Evolutionary conservation across 2,888 invertebrate species (phyloP), one percentile per base, ranked within the genome.

Genomic region (Erynnis tages): DNA sequence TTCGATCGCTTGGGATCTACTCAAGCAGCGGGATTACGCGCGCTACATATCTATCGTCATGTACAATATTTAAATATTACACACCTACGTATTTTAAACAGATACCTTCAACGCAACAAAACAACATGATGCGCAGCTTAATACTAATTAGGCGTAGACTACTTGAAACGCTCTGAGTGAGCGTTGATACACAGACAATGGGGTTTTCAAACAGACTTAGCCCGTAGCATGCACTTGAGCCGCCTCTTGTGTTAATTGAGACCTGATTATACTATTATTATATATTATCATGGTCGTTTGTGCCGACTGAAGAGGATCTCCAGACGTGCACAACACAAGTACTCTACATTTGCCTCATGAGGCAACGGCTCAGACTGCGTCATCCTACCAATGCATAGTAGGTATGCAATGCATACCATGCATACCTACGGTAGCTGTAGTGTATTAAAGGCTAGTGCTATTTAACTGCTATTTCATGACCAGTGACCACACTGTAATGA

Each of bases 231-330:
- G 32, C 40, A 34, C 48, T 49, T 34, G 32, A 49, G 30, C 40
- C 32, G 41, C 34, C 41, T 34, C 41, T 49, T 41, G 41, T 49
- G 41, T 41, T 49, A 49, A 49, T 49, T 49, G 41, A 49, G 32
- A 41, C 41, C 25, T 27, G 32, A 49, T 34, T 41, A 49, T 40
- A 49, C 16, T 40, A 29, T 29, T 30, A 23, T 27, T 27, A 30
- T 29, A 29, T 27, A 27, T 13, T 27, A n/a, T n/a, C n/a, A n/a
- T n/a, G n/a, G n/a, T n/a, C n/a, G 41, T 13, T 27, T 41, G 41
- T 16, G 16, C 16, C n/a, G 5, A 17, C n/a, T 34, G 34, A 34
- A 34, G 34, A 17, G 17, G 16, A 32, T 34, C 17, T 34, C 34
- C 16, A 34, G 34, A 34, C 17, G 17, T 17, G 10, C 34, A 34